Percentiles rank a stretch among this genome's conserved stretches.
These are phyloP conservation scores for Ectobius pallidus DNA, from an alignment of 2,888 invertebrate genomes.

Conservation along the genomic window DNA sequence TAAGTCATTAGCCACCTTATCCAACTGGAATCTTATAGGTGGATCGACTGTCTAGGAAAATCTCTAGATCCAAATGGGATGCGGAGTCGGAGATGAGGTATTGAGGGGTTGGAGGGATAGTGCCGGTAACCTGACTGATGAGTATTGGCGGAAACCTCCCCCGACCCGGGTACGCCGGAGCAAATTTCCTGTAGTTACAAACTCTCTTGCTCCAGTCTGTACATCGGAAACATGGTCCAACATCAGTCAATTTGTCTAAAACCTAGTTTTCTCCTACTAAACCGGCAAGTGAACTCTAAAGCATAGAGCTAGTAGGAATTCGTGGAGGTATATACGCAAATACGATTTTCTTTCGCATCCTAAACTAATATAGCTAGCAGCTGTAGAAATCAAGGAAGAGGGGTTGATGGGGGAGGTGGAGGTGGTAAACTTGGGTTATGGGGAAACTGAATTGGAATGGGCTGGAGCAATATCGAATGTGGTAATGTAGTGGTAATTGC, in stretches of 20 bases:
- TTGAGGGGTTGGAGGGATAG: not conserved
- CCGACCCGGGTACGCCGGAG: constrained; percentile 25
- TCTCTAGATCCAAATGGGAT: not conserved
- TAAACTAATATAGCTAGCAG: constrained; percentile 42
- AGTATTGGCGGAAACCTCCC: constrained; percentile 30
- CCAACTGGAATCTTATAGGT: not conserved
- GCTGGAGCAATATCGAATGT: constrained; percentile 47
- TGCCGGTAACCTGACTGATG: constrained; percentile 32
- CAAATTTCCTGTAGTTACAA: constrained; percentile 41
- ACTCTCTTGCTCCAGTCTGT: not conserved
- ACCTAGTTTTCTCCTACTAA: constrained; percentile 32
- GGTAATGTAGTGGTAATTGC: constrained; percentile 43
- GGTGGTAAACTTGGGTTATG: constrained; percentile 29
- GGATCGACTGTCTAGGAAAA: not conserved
- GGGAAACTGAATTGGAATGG: constrained; percentile 31
- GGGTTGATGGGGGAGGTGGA: constrained; percentile 24
- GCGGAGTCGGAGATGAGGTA: constrained; percentile 10
- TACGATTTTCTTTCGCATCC: constrained; percentile 45
- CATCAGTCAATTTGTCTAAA: constrained; percentile 39
- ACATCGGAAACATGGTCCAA: constrained; percentile 36
- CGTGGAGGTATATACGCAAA: constrained; percentile 40
- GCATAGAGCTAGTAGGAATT: not conserved
- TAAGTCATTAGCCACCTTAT: not conserved
- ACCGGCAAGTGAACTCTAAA: not conserved
- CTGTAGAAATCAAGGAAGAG: constrained; percentile 14